These are phyloP conservation scores for cat (Felis catus) DNA, from an alignment of 2,113 vertebrate species.

Conservation along the genomic window F.catus_Fca126_mat1.0 CM031417.1:112969001-112969500, in stretches of 20 bases:
- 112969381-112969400: neutral
- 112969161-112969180: neutral
- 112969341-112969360: neutral
- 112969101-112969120: neutral
- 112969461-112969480: neutral
- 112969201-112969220: neutral
- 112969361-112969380: neutral
- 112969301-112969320: neutral
- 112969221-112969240: neutral
- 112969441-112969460: neutral
- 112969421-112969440: neutral
- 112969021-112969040: conserved; percentile 3
- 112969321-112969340: neutral
- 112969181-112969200: neutral
- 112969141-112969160: neutral
- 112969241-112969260: neutral
- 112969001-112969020: neutral
- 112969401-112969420: neutral
- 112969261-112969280: neutral
- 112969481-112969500: neutral
- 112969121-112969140: conserved; percentile 14
- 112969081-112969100: neutral
- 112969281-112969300: neutral
- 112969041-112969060: neutral
- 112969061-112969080: neutral